Percentiles rank a stretch among this genome's conserved stretches.
Conservation (phyloP, 2,888 invertebrate species). For the Apamea crenata region DNA sequence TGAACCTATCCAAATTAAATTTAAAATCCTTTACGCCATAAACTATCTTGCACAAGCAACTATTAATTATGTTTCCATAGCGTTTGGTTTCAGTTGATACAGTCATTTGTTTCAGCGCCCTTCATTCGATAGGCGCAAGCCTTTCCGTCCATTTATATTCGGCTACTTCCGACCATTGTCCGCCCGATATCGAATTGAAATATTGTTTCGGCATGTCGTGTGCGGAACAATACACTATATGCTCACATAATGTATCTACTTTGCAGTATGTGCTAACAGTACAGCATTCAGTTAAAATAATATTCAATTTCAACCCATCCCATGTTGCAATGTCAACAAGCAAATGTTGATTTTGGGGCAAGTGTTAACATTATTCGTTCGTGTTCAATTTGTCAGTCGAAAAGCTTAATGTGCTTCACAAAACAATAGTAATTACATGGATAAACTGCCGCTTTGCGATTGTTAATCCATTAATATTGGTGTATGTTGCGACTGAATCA, state of each 20-base stretch:
- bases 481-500: conserved; percentile 55
- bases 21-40: conserved; percentile 3
- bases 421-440: conserved; percentile 75
- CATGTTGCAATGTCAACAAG: conserved; percentile 73
- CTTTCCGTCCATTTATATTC: conserved; percentile 89
- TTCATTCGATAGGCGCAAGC: conserved; percentile 85
- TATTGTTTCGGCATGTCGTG: conserved; percentile 86
- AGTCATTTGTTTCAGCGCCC: conserved; percentile 78
- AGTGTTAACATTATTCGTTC: conserved; percentile 78
- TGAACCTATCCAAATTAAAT: conserved; percentile 6
- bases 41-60: conserved; percentile 18
- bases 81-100: conserved; percentile 69
- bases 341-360: conserved; percentile 77
- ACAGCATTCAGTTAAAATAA: conserved; percentile 72
- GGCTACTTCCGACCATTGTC: conserved; percentile 88
- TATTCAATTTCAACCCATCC: conserved; percentile 70
- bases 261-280: conserved; percentile 60
- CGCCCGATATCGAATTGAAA: conserved; percentile 88
- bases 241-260: conserved; percentile 67
- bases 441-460: conserved; percentile 70
- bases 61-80: conserved; percentile 59
- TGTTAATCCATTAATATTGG: conserved; percentile 70
- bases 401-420: conserved; percentile 72
- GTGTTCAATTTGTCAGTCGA: conserved; percentile 75
- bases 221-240: conserved; percentile 78